Evolutionary conservation across 2,797 vertebrate species (phyloP).

Genomic region (Prunella strophiata): DNA sequence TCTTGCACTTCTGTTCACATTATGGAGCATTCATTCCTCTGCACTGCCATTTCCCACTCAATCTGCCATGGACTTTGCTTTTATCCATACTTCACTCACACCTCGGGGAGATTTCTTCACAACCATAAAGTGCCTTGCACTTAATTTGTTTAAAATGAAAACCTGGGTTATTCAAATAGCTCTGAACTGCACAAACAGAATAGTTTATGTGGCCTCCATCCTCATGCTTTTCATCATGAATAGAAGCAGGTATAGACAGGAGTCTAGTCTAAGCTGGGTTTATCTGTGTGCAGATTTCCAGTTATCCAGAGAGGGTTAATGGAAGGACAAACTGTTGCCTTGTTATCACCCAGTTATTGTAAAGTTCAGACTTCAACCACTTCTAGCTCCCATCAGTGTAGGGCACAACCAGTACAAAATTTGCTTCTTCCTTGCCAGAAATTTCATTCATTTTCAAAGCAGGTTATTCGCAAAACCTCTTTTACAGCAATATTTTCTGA

Average conservation of each 20-base stretch:
- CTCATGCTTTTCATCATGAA: background rate
- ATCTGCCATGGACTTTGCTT: background rate
- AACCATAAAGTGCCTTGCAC: conserved; percentile 18
- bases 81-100: background rate
- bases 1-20: conserved; percentile 46
- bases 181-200: background rate
- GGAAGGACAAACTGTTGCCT: background rate
- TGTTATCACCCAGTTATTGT: background rate
- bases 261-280: background rate
- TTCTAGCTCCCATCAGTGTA: background rate
- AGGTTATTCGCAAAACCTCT: fast-evolving
- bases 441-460: background rate
- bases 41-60: background rate
- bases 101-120: conserved; percentile 26
- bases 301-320: background rate
- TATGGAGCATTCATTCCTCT: conserved; percentile 15
- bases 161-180: conserved; percentile 37
- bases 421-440: background rate
- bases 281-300: background rate
- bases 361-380: background rate
- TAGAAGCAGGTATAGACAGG: background rate
- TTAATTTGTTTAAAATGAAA: conserved; percentile 44
- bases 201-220: background rate
- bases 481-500: background rate
- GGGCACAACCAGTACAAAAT: background rate